A percentile compares a stretch with the other conserved stretches of the same genome.
phyloP scores from a whole-genome alignment of 2,797 vertebrate species.

The Cynodonichthys magdalenae region DNA sequence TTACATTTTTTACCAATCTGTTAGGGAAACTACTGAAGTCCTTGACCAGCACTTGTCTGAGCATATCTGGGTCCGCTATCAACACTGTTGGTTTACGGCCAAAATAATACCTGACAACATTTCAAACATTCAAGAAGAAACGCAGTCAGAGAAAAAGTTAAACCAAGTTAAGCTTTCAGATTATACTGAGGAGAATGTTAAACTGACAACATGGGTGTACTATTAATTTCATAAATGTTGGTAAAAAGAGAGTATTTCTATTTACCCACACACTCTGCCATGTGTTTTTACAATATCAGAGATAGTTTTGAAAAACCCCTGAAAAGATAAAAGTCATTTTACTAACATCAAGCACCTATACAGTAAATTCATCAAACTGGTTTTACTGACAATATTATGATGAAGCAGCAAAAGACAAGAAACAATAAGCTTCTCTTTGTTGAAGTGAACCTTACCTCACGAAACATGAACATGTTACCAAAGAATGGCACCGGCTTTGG shows the following conservation, averaged over 20 bases:
- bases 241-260: neutral
- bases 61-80: constrained; percentile 89
- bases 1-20: constrained; percentile 72
- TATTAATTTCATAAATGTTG: neutral
- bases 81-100: constrained; percentile 86
- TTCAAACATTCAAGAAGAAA: neutral
- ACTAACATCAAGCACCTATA: too few relatives aligned
- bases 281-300: constrained; percentile 83
- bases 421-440: neutral
- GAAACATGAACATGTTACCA: constrained; percentile 90
- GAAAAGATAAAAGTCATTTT: too few relatives aligned
- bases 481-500: constrained; percentile 89
- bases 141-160: too few relatives aligned
- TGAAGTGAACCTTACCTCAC: constrained; percentile 76
- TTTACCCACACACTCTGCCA: constrained; percentile 90
- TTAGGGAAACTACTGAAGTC: constrained; percentile 91
- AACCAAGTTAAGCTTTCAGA: neutral
- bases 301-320: constrained; percentile 88
- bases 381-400: too few relatives aligned
- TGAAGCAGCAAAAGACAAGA: constrained; percentile 1
- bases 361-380: too few relatives aligned
- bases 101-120: constrained; percentile 87
- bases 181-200: neutral
- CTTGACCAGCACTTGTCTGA: constrained; percentile 89
- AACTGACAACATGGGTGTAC: neutral